These are phyloP conservation scores for Dendronephthya gigantea DNA, from an alignment of 64 coral and sea anemone species.

Conservation along the genomic window DNA sequence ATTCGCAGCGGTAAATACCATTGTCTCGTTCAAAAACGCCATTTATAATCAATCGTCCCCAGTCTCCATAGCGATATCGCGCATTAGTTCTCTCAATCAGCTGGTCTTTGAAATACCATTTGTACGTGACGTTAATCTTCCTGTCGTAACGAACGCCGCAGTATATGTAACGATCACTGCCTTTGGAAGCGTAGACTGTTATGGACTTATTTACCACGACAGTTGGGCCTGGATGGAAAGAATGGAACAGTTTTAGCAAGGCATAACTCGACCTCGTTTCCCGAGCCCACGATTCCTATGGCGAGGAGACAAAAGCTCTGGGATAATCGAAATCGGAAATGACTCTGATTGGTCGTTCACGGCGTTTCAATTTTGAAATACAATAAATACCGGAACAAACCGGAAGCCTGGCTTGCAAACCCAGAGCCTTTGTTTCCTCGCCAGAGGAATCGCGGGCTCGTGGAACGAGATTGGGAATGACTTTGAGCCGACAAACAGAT, in stretches of 20 bases:
- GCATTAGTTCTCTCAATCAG: not conserved
- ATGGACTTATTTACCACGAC: not conserved
- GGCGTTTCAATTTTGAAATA: too few species aligned
- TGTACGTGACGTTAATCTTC: not conserved
- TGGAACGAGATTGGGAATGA: too few species aligned
- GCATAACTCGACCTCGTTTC: too few species aligned
- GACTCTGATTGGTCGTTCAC: too few species aligned
- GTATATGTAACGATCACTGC: not conserved
- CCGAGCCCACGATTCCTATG: too few species aligned
- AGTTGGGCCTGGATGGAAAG: not conserved
- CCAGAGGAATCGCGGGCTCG: too few species aligned
- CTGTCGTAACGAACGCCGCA: not conserved
- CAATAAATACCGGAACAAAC: too few species aligned
- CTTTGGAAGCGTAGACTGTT: not conserved
- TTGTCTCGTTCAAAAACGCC: not conserved
- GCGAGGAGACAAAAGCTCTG: too few species aligned
- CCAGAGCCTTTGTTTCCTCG: too few species aligned
- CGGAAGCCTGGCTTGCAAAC: too few species aligned
- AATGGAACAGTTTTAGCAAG: not conserved
- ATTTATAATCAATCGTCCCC: not conserved
- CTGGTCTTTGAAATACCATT: not conserved
- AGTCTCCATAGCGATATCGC: not conserved
- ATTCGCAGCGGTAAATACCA: not conserved
- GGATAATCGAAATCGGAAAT: too few species aligned
- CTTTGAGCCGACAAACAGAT: too few species aligned